These are phyloP conservation scores for Globodera ellingtonae DNA, from an alignment of 1,140 invertebrate species.

Conservation along the genomic window DNA sequence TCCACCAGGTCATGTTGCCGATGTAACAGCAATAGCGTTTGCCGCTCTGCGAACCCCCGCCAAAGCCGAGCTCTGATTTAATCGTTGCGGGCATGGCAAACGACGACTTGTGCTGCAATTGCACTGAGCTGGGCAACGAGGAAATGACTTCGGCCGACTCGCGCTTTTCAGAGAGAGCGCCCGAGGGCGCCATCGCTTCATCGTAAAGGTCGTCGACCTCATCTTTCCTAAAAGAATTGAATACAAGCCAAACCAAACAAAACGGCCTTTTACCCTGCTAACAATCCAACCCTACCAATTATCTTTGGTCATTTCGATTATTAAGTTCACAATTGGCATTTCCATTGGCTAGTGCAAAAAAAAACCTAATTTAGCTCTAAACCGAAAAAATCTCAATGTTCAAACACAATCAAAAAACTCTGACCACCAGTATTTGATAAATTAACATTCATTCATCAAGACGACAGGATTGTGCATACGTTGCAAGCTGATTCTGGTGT, in stretches of 20 bases:
- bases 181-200: conserved; percentile 59
- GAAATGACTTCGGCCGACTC: conserved; percentile 20
- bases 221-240: conserved; percentile 35
- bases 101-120: background rate
- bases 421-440: too few species aligned
- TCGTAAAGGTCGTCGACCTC: conserved; percentile 59
- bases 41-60: conserved; percentile 21
- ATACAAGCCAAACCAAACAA: background rate
- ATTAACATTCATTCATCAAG: too few species aligned
- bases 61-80: conserved; percentile 10
- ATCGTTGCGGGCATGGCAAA: background rate
- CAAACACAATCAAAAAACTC: too few species aligned
- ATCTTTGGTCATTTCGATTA: too few species aligned
- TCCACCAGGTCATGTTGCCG: conserved; percentile 65
- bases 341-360: too few species aligned
- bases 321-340: too few species aligned
- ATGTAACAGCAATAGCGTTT: conserved; percentile 61
- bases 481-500: conserved; percentile 11
- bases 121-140: conserved; percentile 14
- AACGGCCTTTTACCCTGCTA: too few species aligned
- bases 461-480: background rate
- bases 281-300: too few species aligned
- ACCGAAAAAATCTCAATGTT: too few species aligned
- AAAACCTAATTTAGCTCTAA: too few species aligned
- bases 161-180: conserved; percentile 33